These are phyloP conservation scores for Hirudo medicinalis DNA, from an alignment of 1,140 invertebrate species.

Conservation along the genomic window DNA sequence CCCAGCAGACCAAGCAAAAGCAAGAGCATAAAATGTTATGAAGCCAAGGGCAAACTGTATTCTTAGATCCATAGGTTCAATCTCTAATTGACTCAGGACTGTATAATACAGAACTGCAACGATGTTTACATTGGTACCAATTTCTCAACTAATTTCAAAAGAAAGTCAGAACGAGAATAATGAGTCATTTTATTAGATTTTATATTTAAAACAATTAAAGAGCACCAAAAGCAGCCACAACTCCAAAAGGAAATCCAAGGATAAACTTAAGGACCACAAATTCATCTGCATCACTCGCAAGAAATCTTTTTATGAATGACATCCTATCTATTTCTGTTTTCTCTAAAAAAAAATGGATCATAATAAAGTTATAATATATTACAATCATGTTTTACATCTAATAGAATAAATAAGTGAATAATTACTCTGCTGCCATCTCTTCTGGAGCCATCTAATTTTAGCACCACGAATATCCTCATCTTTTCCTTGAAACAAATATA, in stretches of 20 bases:
- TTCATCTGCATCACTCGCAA: neutral
- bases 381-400: neutral
- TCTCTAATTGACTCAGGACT: neutral
- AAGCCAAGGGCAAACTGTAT: conserved; percentile 24
- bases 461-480: neutral
- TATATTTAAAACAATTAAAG: neutral
- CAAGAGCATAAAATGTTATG: conserved; percentile 23
- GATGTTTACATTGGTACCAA: neutral
- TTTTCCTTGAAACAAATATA: too few species aligned
- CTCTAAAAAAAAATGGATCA: conserved; percentile 5
- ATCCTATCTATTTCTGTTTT: neutral
- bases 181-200: neutral
- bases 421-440: conserved; percentile 1
- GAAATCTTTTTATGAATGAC: conserved; percentile 3
- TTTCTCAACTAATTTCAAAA: neutral
- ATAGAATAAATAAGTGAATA: neutral
- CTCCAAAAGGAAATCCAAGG: conserved; percentile 5
- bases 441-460: neutral
- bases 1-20: conserved; percentile 29
- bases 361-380: neutral
- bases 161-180: neutral
- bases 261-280: neutral
- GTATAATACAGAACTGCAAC: neutral
- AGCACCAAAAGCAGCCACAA: neutral
- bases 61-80: conserved; percentile 24